Evolutionary conservation across 2,797 vertebrate genomes (phyloP).

Genomic region (Aphelocoma californica): DNA sequence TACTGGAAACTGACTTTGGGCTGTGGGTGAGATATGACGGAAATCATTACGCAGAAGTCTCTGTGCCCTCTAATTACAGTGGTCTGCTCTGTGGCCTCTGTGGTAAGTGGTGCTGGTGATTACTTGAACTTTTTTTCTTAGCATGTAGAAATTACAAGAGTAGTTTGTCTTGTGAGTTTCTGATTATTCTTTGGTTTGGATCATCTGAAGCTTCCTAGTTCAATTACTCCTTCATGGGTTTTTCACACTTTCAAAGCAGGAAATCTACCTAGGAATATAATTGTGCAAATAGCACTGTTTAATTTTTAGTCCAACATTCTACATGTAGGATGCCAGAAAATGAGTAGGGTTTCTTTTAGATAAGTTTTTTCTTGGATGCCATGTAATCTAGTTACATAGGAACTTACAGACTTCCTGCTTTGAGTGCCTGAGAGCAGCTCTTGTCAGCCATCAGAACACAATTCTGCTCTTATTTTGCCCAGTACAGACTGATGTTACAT

Average conservation of each 20-base stretch:
- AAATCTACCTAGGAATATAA: not conserved
- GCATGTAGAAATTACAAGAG: not conserved
- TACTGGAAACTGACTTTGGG: constrained; percentile 84
- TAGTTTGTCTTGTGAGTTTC: not conserved
- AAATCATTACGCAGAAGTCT: constrained; percentile 86
- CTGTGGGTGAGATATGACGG: constrained; percentile 86
- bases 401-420: not conserved
- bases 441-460: not conserved
- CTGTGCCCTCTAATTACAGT: constrained; percentile 77
- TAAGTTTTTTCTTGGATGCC: not conserved
- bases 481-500: not conserved
- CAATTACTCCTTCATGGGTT: not conserved
- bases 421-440: not conserved
- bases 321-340: not conserved
- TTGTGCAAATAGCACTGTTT: not conserved
- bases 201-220: not conserved
- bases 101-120: constrained; percentile 74
- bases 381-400: not conserved
- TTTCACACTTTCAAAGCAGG: not conserved
- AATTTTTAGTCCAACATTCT: not conserved
- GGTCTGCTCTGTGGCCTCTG: constrained; percentile 87
- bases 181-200: not conserved
- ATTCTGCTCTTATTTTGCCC: not conserved
- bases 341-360: accelerated
- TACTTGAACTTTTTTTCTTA: not conserved